A percentile compares a stretch with the other conserved stretches of the same genome.
These are phyloP conservation scores for Panthera tigris DNA, from an alignment of 2,113 vertebrate species.

Conservation along the genomic window DNA sequence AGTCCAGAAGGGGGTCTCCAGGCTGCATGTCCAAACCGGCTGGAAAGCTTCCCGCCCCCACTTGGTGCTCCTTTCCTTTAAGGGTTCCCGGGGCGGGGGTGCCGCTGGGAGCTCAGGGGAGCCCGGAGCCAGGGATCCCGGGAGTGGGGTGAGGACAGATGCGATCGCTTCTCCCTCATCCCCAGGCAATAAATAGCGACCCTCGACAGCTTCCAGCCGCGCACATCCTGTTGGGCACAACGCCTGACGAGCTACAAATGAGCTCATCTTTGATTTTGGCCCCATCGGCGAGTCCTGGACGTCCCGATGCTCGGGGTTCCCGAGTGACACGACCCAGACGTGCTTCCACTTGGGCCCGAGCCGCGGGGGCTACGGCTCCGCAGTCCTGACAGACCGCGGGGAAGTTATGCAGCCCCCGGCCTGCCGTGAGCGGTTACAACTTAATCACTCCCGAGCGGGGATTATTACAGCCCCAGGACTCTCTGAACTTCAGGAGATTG, in stretches of 20 bases:
- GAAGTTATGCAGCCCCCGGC: fast-evolving
- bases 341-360: fast-evolving
- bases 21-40: too few species aligned
- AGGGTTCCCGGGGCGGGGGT: not conserved
- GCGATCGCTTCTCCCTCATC: not conserved
- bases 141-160: not conserved
- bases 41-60: fast-evolving
- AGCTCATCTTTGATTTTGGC: not conserved
- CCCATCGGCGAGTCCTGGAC: not conserved
- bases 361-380: not conserved
- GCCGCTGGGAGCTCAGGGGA: fast-evolving
- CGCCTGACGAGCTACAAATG: not conserved
- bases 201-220: not conserved
- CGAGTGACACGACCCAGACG: not conserved
- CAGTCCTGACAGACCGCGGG: not conserved
- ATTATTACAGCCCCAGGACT: fast-evolving
- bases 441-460: fast-evolving
- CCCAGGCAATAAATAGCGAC: not conserved
- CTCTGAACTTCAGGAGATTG: not conserved
- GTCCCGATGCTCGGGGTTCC: fast-evolving
- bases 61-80: not conserved
- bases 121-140: not conserved
- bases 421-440: too few species aligned
- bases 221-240: not conserved
- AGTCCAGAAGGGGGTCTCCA: not conserved